phyloP scores from a whole-genome alignment of 2,888 invertebrate species.

The Parapristionchus giblindavisi region DNA sequence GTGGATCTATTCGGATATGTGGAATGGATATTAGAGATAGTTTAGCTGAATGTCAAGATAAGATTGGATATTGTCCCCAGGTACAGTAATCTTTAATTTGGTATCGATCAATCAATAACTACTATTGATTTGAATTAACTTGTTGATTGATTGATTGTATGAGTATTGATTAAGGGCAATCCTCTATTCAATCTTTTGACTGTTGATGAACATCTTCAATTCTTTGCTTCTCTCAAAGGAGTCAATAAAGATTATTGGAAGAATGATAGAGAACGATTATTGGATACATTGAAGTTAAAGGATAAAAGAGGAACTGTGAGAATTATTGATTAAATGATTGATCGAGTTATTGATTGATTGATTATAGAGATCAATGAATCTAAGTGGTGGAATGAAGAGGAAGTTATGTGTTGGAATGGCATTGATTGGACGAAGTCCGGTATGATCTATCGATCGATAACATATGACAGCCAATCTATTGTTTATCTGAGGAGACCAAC shows the following conservation, averaged over 20 bases:
- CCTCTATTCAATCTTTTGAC: constrained; percentile 63
- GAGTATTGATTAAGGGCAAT: constrained; percentile 47
- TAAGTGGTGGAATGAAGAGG: constrained; percentile 63
- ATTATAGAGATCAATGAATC: constrained; percentile 5
- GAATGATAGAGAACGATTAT: constrained; percentile 46
- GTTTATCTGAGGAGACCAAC: too few relatives aligned
- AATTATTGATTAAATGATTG: background rate
- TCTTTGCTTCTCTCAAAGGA: constrained; percentile 62
- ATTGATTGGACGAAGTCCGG: constrained; percentile 56
- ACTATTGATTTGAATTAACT: too few relatives aligned
- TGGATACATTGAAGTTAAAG: constrained; percentile 50
- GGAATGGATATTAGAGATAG: constrained; percentile 49
- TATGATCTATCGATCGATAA: too few relatives aligned
- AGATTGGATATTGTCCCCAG: constrained; percentile 64
- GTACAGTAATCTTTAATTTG: too few relatives aligned
- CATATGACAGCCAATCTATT: too few relatives aligned
- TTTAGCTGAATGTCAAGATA: constrained; percentile 50
- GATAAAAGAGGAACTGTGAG: constrained; percentile 48
- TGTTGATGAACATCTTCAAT: constrained; percentile 62
- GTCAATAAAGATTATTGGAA: constrained; percentile 40
- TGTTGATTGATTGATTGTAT: background rate
- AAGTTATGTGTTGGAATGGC: constrained; percentile 66
- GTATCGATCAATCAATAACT: too few relatives aligned
- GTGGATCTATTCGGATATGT: constrained; percentile 56
- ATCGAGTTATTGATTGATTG: background rate